Conservation (phyloP, 2,888 invertebrate genomes). For the Ophraella communa region DNA sequence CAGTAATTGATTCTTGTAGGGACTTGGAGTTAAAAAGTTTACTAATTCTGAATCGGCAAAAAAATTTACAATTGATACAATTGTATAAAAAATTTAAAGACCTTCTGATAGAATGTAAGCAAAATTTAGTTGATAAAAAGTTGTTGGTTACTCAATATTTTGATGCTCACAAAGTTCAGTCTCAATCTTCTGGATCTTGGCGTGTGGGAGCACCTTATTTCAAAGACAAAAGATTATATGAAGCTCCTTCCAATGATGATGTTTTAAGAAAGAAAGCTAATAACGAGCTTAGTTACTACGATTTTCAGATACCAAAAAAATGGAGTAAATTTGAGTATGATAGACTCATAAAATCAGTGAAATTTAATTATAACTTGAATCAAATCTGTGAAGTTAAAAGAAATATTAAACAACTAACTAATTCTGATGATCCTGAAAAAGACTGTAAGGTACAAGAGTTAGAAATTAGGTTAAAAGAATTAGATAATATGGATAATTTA, state of each 20-base stretch:
- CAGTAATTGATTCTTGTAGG: constrained; percentile 43
- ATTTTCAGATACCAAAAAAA: constrained; percentile 47
- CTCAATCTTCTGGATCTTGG: constrained; percentile 31
- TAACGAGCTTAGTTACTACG: constrained; percentile 43
- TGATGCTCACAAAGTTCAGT: not conserved
- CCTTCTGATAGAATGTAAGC: constrained; percentile 39
- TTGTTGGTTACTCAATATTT: constrained; percentile 18
- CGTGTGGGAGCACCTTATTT: constrained; percentile 69
- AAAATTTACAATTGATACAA: constrained; percentile 44
- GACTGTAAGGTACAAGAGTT: constrained; percentile 51
- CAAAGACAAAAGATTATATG: constrained; percentile 65
- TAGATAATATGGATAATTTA: constrained; percentile 32
- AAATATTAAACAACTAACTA: constrained; percentile 13
- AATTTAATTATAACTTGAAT: constrained; percentile 44
- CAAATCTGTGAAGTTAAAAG: constrained; percentile 35
- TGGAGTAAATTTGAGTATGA: constrained; percentile 52
- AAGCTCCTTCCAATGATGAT: constrained; percentile 68
- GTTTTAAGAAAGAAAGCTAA: constrained; percentile 49
- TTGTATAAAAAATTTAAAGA: constrained; percentile 45
- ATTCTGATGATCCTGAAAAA: not conserved
- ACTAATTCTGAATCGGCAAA: constrained; percentile 46
- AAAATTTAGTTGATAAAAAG: constrained; percentile 35
- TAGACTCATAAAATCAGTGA: constrained; percentile 43
- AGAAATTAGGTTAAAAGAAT: constrained; percentile 37
- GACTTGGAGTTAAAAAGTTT: constrained; percentile 44